Evolutionary conservation across 2,888 invertebrate species (phyloP).

Genomic region (Urechis unicinctus): DNA sequence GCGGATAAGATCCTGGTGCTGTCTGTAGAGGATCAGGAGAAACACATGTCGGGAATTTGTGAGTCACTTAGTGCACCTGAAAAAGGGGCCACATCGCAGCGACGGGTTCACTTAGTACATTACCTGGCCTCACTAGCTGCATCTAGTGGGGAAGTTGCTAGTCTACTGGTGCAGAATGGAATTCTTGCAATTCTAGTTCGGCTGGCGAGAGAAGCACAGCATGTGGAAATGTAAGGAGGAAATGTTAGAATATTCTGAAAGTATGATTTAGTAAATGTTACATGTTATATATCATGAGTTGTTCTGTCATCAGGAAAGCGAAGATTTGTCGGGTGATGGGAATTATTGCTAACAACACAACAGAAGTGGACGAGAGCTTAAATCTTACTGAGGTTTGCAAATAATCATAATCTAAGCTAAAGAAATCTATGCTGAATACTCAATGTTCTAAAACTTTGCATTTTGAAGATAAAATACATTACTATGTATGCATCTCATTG

Average conservation of each 20-base stretch:
- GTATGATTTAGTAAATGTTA: constrained; percentile 1
- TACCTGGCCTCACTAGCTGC: constrained; percentile 35
- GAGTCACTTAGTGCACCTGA: constrained; percentile 33
- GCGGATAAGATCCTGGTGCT: constrained; percentile 37
- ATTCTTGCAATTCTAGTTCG: constrained; percentile 30
- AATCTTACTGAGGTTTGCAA: constrained; percentile 32
- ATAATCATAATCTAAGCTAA: background rate
- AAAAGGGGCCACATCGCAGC: constrained; percentile 47
- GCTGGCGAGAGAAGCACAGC: constrained; percentile 40
- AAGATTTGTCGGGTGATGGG: constrained; percentile 40
- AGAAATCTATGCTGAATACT: background rate
- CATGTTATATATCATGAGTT: background rate
- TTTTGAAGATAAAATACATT: too few relatives aligned
- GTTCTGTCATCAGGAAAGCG: constrained; percentile 26
- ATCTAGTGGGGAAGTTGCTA: constrained; percentile 24
- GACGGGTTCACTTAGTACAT: constrained; percentile 41
- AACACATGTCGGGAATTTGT: constrained; percentile 33
- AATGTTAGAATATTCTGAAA: too few relatives aligned
- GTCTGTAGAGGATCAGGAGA: constrained; percentile 33
- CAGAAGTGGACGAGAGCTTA: constrained; percentile 32
- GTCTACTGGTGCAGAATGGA: constrained; percentile 26
- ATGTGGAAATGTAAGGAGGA: constrained; percentile 42
- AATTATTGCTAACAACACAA: constrained; percentile 33
- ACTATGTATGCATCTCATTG: too few relatives aligned
- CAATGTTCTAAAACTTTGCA: background rate